Conservation (phyloP, 2,888 invertebrate species). For the Julus scanicus region DNA sequence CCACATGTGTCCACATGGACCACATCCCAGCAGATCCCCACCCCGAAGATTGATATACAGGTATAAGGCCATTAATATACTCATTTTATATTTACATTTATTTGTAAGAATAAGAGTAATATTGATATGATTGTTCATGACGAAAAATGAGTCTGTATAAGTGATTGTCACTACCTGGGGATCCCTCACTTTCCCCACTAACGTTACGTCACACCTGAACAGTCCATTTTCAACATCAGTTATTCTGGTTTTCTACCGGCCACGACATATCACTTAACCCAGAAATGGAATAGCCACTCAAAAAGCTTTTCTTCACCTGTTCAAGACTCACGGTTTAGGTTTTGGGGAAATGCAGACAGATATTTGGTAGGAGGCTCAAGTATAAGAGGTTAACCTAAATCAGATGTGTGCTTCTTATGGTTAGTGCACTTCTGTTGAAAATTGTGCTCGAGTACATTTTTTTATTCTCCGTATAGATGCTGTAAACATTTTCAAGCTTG, state of each 20-base stretch:
- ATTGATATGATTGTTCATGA: too few relatives aligned
- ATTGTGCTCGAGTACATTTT: not conserved
- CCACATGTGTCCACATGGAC: too few relatives aligned
- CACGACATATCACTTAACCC: constrained; percentile 35
- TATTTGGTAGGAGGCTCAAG: constrained; percentile 14
- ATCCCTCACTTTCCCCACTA: not conserved
- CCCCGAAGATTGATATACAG: too few relatives aligned
- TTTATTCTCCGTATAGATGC: constrained; percentile 25
- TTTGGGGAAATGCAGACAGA: not conserved
- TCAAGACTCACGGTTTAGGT: constrained; percentile 15
- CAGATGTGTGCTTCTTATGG: not conserved
- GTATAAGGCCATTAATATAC: too few relatives aligned
- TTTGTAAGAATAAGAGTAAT: too few relatives aligned
- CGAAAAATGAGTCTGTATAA: too few relatives aligned
- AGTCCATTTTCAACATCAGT: not conserved
- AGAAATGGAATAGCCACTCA: constrained; percentile 40
- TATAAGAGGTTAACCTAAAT: constrained; percentile 37
- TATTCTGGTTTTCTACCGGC: not conserved
- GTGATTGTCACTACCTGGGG: too few relatives aligned
- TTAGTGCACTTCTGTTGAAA: constrained; percentile 1
- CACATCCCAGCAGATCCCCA: too few relatives aligned
- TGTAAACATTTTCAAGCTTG: not conserved
- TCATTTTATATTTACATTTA: too few relatives aligned
- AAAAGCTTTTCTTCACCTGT: constrained; percentile 1
- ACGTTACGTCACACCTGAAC: constrained; percentile 12